Conservation (phyloP, 1,140 invertebrate species). For the Lucilia cuprina region DNA sequence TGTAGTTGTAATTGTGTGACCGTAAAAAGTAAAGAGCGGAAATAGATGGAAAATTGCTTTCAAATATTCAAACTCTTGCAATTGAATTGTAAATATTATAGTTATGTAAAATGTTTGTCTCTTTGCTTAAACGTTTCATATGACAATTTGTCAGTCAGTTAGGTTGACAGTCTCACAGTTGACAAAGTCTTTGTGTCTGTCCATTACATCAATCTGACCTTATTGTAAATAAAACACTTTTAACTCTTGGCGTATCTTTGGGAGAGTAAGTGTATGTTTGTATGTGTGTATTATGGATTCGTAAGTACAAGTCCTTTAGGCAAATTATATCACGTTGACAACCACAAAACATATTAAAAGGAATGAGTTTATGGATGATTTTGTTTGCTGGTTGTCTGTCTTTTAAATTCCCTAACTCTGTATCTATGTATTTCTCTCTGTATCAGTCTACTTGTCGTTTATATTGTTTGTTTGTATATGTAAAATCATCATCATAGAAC, state of each 20-base stretch:
- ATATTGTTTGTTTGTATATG: not conserved
- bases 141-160: constrained; percentile 10
- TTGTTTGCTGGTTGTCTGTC: not conserved
- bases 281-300: not conserved
- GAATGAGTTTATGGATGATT: constrained; percentile 7
- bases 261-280: not conserved
- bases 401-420: not conserved
- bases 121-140: not conserved
- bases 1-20: not conserved
- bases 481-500: not conserved
- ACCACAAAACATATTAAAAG: constrained; percentile 46
- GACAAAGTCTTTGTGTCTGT: not conserved
- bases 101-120: not conserved
- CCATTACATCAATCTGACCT: constrained; percentile 25
- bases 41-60: not conserved
- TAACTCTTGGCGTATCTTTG: constrained; percentile 54
- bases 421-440: not conserved
- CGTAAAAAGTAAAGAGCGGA: not conserved
- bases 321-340: constrained; percentile 52
- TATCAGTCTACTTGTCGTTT: not conserved
- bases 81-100: not conserved
- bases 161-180: not conserved
- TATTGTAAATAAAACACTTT: constrained; percentile 44
- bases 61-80: not conserved
- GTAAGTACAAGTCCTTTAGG: constrained; percentile 1